Evolutionary conservation across 2,888 invertebrate species (phyloP).

Genomic region (Papilio elwesi): DNA sequence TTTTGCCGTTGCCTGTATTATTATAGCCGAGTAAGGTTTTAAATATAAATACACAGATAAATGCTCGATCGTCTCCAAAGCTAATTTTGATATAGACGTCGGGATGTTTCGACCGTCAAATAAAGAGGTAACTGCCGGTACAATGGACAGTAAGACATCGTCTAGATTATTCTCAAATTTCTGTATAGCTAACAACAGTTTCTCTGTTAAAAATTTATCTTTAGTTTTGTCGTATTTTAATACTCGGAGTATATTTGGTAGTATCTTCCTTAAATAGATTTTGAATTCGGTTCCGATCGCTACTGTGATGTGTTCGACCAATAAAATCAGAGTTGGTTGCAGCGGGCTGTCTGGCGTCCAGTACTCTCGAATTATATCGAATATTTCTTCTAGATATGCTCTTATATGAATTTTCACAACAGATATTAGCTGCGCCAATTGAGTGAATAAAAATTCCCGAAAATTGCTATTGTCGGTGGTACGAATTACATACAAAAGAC

Average conservation of each 20-base stretch:
- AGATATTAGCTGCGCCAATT: conserved; percentile 95
- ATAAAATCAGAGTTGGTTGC: conserved; percentile 93
- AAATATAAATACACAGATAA: conserved; percentile 95
- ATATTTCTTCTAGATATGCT: conserved; percentile 97
- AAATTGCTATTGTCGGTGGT: conserved; percentile 91
- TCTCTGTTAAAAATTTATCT: conserved; percentile 91
- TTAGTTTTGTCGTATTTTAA: conserved; percentile 95
- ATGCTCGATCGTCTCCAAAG: conserved; percentile 94
- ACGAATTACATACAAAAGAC: conserved; percentile 94
- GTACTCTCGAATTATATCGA: conserved; percentile 95
- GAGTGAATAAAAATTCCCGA: conserved; percentile 96
- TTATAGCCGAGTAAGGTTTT: conserved; percentile 95
- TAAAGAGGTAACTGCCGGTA: conserved; percentile 96
- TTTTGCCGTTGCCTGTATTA: conserved; percentile 96
- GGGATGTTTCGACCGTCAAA: conserved; percentile 95
- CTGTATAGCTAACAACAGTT: conserved; percentile 93
- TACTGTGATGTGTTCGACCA: conserved; percentile 96
- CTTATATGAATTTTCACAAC: conserved; percentile 98
- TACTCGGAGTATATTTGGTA: conserved; percentile 96
- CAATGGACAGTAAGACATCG: conserved; percentile 96
- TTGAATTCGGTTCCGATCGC: conserved; percentile 98
- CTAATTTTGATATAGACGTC: conserved; percentile 88
- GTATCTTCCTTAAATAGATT: conserved; percentile 94
- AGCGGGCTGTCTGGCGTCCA: conserved; percentile 94
- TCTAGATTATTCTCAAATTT: conserved; percentile 98